Evolutionary conservation across 2,797 vertebrate species (phyloP).

Genomic region (Erpetoichthys calabaricus): DNA sequence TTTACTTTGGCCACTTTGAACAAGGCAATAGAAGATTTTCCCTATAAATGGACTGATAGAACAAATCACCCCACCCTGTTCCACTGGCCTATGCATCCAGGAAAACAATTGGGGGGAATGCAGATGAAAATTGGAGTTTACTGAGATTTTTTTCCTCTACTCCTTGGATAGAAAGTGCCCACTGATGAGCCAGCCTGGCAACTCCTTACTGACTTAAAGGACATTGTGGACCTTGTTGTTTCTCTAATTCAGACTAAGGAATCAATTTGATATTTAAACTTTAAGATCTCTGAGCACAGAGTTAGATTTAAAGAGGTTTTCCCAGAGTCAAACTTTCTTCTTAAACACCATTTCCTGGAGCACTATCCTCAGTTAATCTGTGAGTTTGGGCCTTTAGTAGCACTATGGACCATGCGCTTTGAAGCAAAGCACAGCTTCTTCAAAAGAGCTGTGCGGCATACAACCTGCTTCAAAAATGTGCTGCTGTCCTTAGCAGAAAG

Average conservation of each 20-base stretch:
- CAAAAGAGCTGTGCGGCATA: slow-evolving; percentile 7
- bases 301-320: slow-evolving; percentile 10
- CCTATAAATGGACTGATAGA: slow-evolving; percentile 11
- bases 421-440: slow-evolving; percentile 9
- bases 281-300: slow-evolving; percentile 9
- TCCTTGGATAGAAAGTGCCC: slow-evolving; percentile 14
- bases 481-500: slow-evolving; percentile 6
- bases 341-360: slow-evolving; percentile 11
- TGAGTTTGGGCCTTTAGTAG: slow-evolving; percentile 9
- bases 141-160: slow-evolving; percentile 15
- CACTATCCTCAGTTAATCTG: slow-evolving; percentile 10
- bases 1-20: slow-evolving; percentile 10
- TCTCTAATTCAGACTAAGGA: slow-evolving; percentile 9
- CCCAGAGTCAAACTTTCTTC: neutral
- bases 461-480: slow-evolving; percentile 5
- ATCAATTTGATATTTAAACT: slow-evolving; percentile 8
- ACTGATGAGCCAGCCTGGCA: slow-evolving; percentile 13
- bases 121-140: slow-evolving; percentile 14
- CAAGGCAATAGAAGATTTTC: slow-evolving; percentile 4
- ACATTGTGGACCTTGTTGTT: slow-evolving; percentile 12
- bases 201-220: slow-evolving; percentile 9
- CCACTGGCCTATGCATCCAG: neutral
- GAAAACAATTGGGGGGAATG: slow-evolving; percentile 11
- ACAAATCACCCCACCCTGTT: slow-evolving; percentile 16
- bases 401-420: slow-evolving; percentile 7